A percentile compares a stretch with the other conserved stretches of the same genome.
Evolutionary conservation across 2,888 invertebrate species (phyloP).

Genomic region (Ptycholaimellus sp.): DNA sequence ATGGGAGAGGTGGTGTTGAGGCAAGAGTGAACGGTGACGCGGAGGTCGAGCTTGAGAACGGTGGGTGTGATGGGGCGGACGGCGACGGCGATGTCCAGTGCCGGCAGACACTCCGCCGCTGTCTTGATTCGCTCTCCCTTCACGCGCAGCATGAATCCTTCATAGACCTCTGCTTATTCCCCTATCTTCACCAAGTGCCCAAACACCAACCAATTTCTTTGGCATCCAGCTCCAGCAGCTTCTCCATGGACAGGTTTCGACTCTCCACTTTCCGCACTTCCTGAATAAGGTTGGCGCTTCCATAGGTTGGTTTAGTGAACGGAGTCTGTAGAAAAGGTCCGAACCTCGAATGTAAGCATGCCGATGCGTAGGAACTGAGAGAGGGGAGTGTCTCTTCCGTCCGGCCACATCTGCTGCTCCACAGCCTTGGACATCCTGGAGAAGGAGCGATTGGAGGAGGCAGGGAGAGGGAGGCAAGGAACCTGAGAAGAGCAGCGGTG

Average conservation of each 20-base stretch:
- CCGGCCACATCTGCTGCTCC: constrained; percentile 70
- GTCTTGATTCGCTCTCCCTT: constrained; percentile 41
- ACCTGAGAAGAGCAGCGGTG: constrained; percentile 54
- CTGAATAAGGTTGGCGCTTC: constrained; percentile 4
- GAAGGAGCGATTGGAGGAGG: too few relatives aligned
- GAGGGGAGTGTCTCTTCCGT: constrained; percentile 1
- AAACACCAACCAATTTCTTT: constrained; percentile 47
- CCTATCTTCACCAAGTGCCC: background rate
- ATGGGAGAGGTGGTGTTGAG: too few relatives aligned
- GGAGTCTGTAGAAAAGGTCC: constrained; percentile 3
- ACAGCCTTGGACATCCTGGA: constrained; percentile 71
- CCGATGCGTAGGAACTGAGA: too few relatives aligned
- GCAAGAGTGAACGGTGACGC: too few relatives aligned
- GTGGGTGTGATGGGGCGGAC: constrained; percentile 69
- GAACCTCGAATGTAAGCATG: background rate
- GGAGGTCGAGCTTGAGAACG: constrained; percentile 27
- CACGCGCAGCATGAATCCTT: constrained; percentile 14
- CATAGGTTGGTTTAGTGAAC: background rate
- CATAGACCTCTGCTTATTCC: constrained; percentile 1
- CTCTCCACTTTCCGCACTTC: constrained; percentile 47
- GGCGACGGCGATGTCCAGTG: constrained; percentile 51
- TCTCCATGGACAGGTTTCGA: constrained; percentile 46
- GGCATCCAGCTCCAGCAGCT: constrained; percentile 58
- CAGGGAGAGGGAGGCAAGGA: too few relatives aligned
- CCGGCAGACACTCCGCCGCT: constrained; percentile 60